Evolutionary conservation across 2,888 invertebrate genomes (phyloP).

Genomic region (Eupithecia insigniata): DNA sequence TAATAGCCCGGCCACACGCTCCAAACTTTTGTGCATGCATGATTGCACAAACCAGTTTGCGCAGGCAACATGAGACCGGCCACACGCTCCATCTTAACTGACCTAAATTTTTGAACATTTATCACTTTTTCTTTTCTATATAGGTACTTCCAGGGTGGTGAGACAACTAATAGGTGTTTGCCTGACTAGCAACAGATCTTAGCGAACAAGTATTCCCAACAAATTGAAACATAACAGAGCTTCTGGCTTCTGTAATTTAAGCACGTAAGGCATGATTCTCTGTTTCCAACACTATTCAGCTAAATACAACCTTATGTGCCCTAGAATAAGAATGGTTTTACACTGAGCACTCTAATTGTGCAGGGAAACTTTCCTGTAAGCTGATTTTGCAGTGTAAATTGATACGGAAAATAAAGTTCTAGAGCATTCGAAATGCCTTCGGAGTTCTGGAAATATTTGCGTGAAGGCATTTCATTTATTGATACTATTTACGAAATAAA

Average conservation of each 20-base stretch:
- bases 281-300: background rate
- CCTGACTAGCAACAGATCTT: background rate
- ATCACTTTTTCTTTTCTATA: background rate
- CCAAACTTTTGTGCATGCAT: too few species aligned
- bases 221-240: slow-evolving; percentile 4
- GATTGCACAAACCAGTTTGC: too few species aligned
- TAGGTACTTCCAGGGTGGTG: background rate
- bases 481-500: background rate
- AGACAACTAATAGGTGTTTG: background rate
- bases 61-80: too few species aligned
- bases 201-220: background rate
- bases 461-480: background rate
- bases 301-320: slow-evolving; percentile 11
- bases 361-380: slow-evolving; percentile 33
- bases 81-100: too few species aligned
- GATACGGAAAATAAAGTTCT: slow-evolving; percentile 39
- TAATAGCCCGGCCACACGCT: too few species aligned
- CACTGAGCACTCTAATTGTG: slow-evolving; percentile 7
- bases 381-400: slow-evolving; percentile 40
- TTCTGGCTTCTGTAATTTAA: slow-evolving; percentile 21
- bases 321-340: slow-evolving; percentile 12
- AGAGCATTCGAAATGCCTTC: slow-evolving; percentile 19
- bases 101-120: background rate
- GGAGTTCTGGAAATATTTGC: slow-evolving; percentile 3
- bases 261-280: slow-evolving; percentile 28